Percentiles rank a stretch among this genome's conserved stretches.
Evolutionary conservation across 1,140 invertebrate genomes (phyloP).

Genomic region (Drosophila leontia): DNA sequence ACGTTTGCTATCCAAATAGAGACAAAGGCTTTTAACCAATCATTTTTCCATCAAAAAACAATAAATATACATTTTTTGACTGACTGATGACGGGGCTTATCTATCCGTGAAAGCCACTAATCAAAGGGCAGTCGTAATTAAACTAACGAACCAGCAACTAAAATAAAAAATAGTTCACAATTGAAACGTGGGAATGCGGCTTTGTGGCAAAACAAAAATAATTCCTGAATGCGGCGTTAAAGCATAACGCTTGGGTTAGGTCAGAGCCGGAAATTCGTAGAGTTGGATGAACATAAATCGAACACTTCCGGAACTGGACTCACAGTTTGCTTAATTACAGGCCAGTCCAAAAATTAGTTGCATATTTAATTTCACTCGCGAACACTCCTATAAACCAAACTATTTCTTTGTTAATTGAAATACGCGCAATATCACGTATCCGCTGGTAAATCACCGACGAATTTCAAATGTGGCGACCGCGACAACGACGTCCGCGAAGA

Average conservation of each 20-base stretch:
- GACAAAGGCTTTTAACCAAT: slow-evolving; percentile 20
- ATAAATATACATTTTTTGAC: slow-evolving; percentile 8
- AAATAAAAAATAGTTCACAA: slow-evolving; percentile 17
- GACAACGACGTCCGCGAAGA: slow-evolving; percentile 24
- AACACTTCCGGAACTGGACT: slow-evolving; percentile 22
- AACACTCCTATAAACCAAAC: background rate
- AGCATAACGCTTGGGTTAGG: slow-evolving; percentile 44
- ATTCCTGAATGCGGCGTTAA: slow-evolving; percentile 15
- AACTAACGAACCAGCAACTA: slow-evolving; percentile 42
- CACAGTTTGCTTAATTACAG: slow-evolving; percentile 38
- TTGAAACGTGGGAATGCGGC: background rate
- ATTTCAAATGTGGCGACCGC: background rate
- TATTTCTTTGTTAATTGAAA: slow-evolving; percentile 52
- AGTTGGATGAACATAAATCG: slow-evolving; percentile 20
- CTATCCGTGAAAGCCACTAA: slow-evolving; percentile 35
- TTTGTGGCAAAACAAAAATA: slow-evolving; percentile 16
- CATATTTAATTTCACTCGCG: slow-evolving; percentile 58
- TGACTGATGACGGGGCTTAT: slow-evolving; percentile 49
- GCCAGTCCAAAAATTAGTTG: slow-evolving; percentile 37
- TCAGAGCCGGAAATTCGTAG: slow-evolving; percentile 41
- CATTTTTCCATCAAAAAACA: slow-evolving; percentile 24
- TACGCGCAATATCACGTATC: slow-evolving; percentile 32
- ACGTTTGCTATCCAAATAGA: background rate
- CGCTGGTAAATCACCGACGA: slow-evolving; percentile 8
- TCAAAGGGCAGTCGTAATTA: slow-evolving; percentile 49